Conservation (phyloP, 2,113 vertebrate species). For the Dromaius novaehollandiae region DNA sequence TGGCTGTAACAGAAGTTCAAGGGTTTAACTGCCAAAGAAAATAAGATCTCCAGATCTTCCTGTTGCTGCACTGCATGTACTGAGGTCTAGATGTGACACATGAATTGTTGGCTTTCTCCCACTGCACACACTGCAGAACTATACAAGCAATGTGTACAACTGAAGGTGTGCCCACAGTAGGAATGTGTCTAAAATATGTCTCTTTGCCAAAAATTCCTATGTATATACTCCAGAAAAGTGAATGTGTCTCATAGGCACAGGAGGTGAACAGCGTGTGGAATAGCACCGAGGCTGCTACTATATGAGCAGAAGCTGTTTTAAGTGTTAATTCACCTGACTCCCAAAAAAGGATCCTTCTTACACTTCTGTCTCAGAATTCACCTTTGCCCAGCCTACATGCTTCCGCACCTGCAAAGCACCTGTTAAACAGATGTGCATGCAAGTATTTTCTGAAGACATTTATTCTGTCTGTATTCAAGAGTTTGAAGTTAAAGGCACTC, state of each 20-base stretch:
- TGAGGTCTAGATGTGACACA: too few relatives aligned
- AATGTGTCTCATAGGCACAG: background rate
- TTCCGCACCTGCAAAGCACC: background rate
- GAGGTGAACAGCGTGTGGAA: background rate
- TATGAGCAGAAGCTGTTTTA: background rate
- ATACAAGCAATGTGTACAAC: rapidly evolving
- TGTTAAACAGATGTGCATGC: background rate
- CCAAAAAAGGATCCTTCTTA: background rate
- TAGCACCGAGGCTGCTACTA: background rate
- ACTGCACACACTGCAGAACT: background rate
- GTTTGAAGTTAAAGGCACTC: background rate
- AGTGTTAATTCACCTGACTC: background rate
- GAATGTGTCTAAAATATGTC: background rate
- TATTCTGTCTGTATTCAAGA: background rate
- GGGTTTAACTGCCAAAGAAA: background rate
- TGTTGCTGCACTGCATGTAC: background rate
- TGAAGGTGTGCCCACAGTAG: background rate
- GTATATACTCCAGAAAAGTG: background rate
- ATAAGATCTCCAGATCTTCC: background rate
- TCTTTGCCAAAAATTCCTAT: background rate
- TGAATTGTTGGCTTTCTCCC: background rate
- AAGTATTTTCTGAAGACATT: background rate
- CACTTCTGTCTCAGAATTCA: background rate
- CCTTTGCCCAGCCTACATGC: background rate
- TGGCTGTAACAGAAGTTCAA: background rate